Conservation (phyloP, 2,113 vertebrate genomes). For the Leucoraja erinaceus region DNA sequence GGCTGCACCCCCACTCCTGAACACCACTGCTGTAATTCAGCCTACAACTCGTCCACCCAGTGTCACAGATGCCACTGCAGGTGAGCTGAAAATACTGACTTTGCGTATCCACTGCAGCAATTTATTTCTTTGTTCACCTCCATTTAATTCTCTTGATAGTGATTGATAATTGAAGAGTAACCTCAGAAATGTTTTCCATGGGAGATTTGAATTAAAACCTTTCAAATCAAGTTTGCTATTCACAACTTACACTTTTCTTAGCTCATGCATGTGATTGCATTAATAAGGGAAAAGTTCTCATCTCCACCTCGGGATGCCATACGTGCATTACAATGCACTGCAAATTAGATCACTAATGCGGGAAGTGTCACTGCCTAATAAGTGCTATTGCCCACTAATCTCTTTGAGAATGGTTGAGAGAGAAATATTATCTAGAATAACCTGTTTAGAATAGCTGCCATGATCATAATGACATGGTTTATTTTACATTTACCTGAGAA, state of each 20-base stretch:
- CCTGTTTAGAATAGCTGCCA: too few relatives aligned
- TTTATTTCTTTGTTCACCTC: not conserved
- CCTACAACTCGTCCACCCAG: not conserved
- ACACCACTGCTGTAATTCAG: not conserved
- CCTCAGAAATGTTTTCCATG: not conserved
- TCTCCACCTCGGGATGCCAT: too few relatives aligned
- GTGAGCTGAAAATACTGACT: not conserved
- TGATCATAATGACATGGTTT: too few relatives aligned
- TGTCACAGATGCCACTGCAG: not conserved
- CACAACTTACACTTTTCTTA: slow-evolving; percentile 29
- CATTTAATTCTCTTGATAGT: not conserved
- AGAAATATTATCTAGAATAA: too few relatives aligned
- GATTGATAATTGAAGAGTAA: not conserved
- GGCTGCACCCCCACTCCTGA: not conserved
- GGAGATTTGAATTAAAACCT: not conserved
- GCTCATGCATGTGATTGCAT: slow-evolving; percentile 42
- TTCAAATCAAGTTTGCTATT: not conserved
- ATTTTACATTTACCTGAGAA: too few relatives aligned
- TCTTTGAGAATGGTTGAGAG: too few relatives aligned
- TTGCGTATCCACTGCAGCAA: not conserved
- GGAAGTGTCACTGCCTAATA: too few relatives aligned
- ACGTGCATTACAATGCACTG: too few relatives aligned
- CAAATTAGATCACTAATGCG: too few relatives aligned
- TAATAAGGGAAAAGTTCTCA: too few relatives aligned
- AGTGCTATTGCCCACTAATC: too few relatives aligned